A percentile compares a stretch with the other conserved stretches of the same genome.
Conservation (phyloP, 2,113 vertebrate genomes). For the Python bivittatus region DNA sequence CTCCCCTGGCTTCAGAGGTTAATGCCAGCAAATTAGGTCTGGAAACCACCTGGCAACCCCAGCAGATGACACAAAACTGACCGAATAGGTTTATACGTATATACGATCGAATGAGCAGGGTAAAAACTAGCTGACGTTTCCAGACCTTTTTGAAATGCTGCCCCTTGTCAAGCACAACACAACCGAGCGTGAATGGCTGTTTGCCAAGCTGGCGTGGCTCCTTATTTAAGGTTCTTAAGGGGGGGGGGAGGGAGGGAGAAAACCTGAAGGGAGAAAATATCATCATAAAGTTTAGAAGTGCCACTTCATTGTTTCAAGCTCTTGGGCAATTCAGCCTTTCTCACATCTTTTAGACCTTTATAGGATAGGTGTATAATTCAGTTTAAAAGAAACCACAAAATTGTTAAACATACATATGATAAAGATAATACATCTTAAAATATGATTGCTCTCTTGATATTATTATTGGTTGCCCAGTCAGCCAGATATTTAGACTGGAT, state of each 20-base stretch:
- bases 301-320: neutral
- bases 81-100: neutral
- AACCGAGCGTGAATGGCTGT: neutral
- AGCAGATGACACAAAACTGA: neutral
- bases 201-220: neutral
- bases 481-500: too few relatives aligned
- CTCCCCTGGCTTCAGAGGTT: neutral
- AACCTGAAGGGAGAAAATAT: neutral
- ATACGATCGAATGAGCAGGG: neutral
- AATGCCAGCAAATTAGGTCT: neutral
- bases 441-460: neutral
- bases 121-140: neutral
- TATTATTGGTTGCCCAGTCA: too few relatives aligned
- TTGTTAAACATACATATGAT: neutral
- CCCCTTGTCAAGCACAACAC: neutral
- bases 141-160: neutral
- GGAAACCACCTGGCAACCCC: neutral
- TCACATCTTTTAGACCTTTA: neutral
- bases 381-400: neutral
- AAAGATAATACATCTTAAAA: neutral
- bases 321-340: neutral
- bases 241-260: neutral
- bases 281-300: neutral
- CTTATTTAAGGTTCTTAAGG: neutral
- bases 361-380: too few relatives aligned